Percentiles rank a stretch among this genome's conserved stretches.
Evolutionary conservation across 1,140 invertebrate genomes (phyloP).

Genomic region (Plectrocnemia conspersa): DNA sequence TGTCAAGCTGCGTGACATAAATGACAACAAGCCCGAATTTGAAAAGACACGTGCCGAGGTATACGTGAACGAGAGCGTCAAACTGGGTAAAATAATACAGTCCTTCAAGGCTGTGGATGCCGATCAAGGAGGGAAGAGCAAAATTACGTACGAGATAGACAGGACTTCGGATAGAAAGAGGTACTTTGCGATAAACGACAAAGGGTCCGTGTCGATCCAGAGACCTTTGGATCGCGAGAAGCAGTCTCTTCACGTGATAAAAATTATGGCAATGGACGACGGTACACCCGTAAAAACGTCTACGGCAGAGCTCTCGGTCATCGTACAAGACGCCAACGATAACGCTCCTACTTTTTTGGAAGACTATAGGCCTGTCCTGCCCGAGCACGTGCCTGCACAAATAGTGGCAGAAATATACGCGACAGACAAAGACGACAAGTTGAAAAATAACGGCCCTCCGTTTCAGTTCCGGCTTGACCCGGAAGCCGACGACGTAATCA

Average conservation of each 20-base stretch:
- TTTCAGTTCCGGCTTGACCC: constrained; percentile 60
- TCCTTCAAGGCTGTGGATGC: constrained; percentile 60
- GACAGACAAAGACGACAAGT: constrained; percentile 59
- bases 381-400: constrained; percentile 56
- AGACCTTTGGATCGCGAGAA: constrained; percentile 54
- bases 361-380: constrained; percentile 60
- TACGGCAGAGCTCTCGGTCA: constrained; percentile 60
- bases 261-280: constrained; percentile 61
- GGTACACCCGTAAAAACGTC: constrained; percentile 59
- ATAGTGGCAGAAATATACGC: constrained; percentile 59
- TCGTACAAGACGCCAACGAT: constrained; percentile 66
- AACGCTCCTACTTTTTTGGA: constrained; percentile 55
- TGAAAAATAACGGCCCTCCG: constrained; percentile 59
- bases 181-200: constrained; percentile 56
- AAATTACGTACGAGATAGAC: constrained; percentile 55
- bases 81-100: constrained; percentile 56
- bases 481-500: constrained; percentile 55
- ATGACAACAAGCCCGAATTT: constrained; percentile 61
- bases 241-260: constrained; percentile 54
- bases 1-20: constrained; percentile 58
- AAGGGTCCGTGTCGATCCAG: constrained; percentile 59
- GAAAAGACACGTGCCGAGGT: constrained; percentile 58
- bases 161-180: constrained; percentile 54
- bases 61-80: constrained; percentile 58
- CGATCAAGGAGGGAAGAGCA: constrained; percentile 55